Conservation (phyloP, 2,888 invertebrate species). For the Leucoptera coffeella region DNA sequence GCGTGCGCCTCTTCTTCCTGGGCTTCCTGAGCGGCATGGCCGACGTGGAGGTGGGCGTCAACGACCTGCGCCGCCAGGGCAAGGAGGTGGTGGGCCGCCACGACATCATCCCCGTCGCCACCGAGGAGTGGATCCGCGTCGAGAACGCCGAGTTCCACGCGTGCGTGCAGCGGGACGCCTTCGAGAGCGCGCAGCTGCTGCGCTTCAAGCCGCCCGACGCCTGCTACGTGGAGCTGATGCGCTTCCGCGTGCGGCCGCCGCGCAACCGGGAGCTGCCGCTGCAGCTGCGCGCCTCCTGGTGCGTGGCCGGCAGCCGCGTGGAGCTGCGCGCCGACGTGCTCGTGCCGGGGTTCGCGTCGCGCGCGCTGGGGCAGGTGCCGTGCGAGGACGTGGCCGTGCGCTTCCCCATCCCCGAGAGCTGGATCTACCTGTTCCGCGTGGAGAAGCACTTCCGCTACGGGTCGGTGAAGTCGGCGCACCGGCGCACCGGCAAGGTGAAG, state of each 20-base stretch:
- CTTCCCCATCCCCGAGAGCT: constrained; percentile 97
- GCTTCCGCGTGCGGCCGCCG: constrained; percentile 92
- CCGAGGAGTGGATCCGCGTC: constrained; percentile 98
- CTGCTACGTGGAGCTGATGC: constrained; percentile 92
- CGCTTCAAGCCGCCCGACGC: constrained; percentile 97
- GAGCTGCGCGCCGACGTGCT: constrained; percentile 92
- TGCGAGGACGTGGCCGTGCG: constrained; percentile 96
- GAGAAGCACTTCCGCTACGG: constrained; percentile 98
- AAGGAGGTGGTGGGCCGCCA: constrained; percentile 97
- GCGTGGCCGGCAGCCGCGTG: constrained; percentile 74
- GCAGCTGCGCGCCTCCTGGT: constrained; percentile 86
- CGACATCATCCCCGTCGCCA: constrained; percentile 97
- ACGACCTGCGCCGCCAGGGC: constrained; percentile 97
- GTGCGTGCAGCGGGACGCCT: constrained; percentile 87
- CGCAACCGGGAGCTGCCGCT: constrained; percentile 94
- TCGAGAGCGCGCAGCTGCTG: constrained; percentile 76
- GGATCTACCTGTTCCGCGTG: constrained; percentile 98
- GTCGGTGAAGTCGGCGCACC: constrained; percentile 90
- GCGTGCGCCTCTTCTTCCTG: constrained; percentile 92
- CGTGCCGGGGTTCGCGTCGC: constrained; percentile 94
- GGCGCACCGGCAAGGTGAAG: constrained; percentile 84
- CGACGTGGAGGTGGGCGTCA: constrained; percentile 92
- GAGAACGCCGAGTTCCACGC: constrained; percentile 93
- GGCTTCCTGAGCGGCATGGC: constrained; percentile 96
- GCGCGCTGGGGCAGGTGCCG: constrained; percentile 91